phyloP scores from a whole-genome alignment of 2,888 invertebrate species.

The Quadroppia sp. region DNA sequence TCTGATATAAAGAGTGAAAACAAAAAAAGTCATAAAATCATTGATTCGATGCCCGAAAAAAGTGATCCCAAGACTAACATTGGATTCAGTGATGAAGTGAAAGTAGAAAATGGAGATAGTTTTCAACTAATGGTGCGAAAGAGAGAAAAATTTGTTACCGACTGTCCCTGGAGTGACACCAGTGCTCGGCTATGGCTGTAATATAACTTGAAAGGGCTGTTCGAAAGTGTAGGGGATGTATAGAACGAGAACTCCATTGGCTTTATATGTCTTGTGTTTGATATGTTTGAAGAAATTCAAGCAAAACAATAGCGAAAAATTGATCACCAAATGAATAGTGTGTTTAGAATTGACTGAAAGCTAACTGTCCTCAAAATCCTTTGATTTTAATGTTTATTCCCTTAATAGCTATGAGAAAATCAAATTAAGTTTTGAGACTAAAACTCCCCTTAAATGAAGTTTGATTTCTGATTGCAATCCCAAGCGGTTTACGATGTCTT shows the following conservation, averaged over 20 bases:
- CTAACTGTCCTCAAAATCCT: background rate
- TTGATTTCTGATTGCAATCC: conserved; percentile 29
- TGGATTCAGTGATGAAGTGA: conserved; percentile 29
- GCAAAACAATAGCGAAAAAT: background rate
- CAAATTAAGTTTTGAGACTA: conserved; percentile 28
- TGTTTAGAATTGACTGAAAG: background rate
- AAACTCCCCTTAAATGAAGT: conserved; percentile 34
- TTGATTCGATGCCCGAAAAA: conserved; percentile 9
- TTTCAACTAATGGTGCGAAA: conserved; percentile 24
- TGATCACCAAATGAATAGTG: background rate
- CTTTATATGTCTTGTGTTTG: background rate
- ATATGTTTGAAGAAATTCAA: background rate
- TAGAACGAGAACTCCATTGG: conserved; percentile 10
- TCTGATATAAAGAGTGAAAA: background rate
- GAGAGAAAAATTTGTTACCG: conserved; percentile 30
- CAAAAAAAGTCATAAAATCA: conserved; percentile 9
- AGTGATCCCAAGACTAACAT: conserved; percentile 15
- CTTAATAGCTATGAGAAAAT: conserved; percentile 29
- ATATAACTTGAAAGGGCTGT: too few relatives aligned
- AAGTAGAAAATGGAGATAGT: conserved; percentile 9
- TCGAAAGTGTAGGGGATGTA: conserved; percentile 5
- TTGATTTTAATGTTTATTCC: background rate
- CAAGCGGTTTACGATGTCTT: background rate
- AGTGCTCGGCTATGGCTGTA: background rate
- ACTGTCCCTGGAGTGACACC: conserved; percentile 22